Percentiles rank a stretch among this genome's conserved stretches.
phyloP scores from a whole-genome alignment of 2,113 vertebrate species.

The Phyllopteryx taeniolatus region DNA sequence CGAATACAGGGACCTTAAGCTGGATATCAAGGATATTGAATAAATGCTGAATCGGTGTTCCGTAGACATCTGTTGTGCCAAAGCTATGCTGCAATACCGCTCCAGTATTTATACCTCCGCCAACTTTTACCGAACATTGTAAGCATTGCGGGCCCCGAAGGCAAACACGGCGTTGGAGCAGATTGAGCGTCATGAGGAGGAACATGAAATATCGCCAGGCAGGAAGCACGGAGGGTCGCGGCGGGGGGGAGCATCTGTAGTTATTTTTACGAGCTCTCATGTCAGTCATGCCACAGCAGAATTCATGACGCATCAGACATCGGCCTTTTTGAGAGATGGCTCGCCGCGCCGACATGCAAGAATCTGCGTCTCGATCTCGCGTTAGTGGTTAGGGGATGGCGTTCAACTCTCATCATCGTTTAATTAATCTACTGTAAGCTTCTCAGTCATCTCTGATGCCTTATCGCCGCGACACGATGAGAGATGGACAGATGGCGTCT shows the following conservation, averaged over 20 bases:
- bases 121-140: slow-evolving; percentile 29
- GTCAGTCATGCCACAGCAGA: slow-evolving; percentile 37
- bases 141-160: slow-evolving; percentile 25
- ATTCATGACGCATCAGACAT: slow-evolving; percentile 31
- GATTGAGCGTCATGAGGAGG: slow-evolving; percentile 4
- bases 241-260: slow-evolving; percentile 2
- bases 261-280: slow-evolving; percentile 44
- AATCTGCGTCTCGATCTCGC: slow-evolving; percentile 40
- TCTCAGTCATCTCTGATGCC: slow-evolving; percentile 55
- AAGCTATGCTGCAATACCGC: slow-evolving; percentile 27
- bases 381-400: slow-evolving; percentile 44
- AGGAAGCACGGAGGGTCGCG: slow-evolving; percentile 10
- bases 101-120: slow-evolving; percentile 54
- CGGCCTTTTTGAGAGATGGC: slow-evolving; percentile 9
- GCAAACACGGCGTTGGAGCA: slow-evolving; percentile 17
- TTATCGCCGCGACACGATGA: slow-evolving; percentile 53
- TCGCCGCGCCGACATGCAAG: background rate
- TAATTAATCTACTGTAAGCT: slow-evolving; percentile 70
- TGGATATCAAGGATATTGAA: background rate
- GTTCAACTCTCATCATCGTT: slow-evolving; percentile 63
- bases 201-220: slow-evolving; percentile 5
- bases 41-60: background rate
- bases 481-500: slow-evolving; percentile 31
- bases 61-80: slow-evolving; percentile 32
- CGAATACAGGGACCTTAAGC: background rate